Evolutionary conservation across 2,888 invertebrate genomes (phyloP).

Genomic region (Papilio gigon): DNA sequence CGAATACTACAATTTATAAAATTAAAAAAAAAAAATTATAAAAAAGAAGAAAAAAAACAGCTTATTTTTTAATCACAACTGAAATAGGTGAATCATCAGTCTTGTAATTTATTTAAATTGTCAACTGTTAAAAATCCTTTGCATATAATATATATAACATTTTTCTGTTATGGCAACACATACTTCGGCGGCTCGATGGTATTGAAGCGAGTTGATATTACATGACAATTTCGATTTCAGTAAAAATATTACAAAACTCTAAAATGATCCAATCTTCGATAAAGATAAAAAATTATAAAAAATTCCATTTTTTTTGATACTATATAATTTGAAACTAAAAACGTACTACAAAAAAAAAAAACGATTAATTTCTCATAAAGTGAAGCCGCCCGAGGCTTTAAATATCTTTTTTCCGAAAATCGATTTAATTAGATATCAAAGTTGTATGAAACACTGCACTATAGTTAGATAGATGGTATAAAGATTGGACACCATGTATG

Average conservation of each 20-base stretch:
- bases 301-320: no score
- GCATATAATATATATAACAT: background rate
- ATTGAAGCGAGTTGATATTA: background rate
- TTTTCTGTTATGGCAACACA: constrained; percentile 32
- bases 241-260: background rate
- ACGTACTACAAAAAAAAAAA: no score
- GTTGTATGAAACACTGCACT: no score
- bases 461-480: no score
- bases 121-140: background rate
- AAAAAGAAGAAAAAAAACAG: background rate
- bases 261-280: constrained; percentile 12
- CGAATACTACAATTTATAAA: background rate
- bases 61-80: background rate
- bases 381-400: no score
- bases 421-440: no score
- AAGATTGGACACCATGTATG: constrained; percentile 5
- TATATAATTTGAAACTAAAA: no score
- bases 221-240: background rate
- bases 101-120: constrained; percentile 5
- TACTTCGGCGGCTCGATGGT: constrained; percentile 8
- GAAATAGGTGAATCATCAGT: constrained; percentile 36
- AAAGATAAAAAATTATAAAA: background rate
- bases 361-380: no score
- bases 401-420: no score
- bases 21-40: constrained; percentile 1